phyloP scores from a whole-genome alignment of 2,113 vertebrate species.

The Prunella fulvescens region DNA sequence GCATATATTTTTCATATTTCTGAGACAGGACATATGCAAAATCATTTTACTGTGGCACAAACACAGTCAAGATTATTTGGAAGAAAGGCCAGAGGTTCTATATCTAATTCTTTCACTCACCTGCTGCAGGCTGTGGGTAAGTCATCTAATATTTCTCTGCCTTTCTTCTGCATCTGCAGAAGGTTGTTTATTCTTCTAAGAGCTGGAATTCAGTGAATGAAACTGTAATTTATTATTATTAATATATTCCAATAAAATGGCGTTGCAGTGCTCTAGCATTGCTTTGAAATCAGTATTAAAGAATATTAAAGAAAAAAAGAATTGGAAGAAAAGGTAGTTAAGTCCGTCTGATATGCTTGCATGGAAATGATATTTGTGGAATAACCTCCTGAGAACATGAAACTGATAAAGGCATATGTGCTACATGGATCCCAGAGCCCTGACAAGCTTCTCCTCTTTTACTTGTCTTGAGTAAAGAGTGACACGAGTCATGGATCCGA shows the following conservation, averaged over 20 bases:
- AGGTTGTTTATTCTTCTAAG: conserved; percentile 13
- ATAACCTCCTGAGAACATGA: not conserved
- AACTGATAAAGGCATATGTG: not conserved
- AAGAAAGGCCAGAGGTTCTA: conserved; percentile 33
- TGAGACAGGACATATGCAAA: conserved; percentile 30
- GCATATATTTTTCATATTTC: conserved; percentile 51
- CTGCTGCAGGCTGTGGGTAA: not conserved
- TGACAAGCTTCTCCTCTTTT: not conserved
- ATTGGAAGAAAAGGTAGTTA: not conserved
- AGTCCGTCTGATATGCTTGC: not conserved
- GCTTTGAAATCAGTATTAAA: not conserved
- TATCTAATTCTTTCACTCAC: conserved; percentile 18
- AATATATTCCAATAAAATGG: conserved; percentile 23
- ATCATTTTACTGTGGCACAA: conserved; percentile 28
- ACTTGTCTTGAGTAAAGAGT: not conserved
- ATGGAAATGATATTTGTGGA: not conserved
- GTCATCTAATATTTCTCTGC: conserved; percentile 1
- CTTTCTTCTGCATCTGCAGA: conserved; percentile 11
- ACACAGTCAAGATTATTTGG: conserved; percentile 1
- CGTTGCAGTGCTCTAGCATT: not conserved
- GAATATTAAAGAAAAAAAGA: not conserved
- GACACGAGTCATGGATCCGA: not conserved
- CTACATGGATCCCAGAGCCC: not conserved
- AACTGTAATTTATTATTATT: conserved; percentile 21
- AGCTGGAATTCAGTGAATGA: not conserved